Conservation (phyloP, 2,797 vertebrate species). For the Trachops cirrhosus region DNA sequence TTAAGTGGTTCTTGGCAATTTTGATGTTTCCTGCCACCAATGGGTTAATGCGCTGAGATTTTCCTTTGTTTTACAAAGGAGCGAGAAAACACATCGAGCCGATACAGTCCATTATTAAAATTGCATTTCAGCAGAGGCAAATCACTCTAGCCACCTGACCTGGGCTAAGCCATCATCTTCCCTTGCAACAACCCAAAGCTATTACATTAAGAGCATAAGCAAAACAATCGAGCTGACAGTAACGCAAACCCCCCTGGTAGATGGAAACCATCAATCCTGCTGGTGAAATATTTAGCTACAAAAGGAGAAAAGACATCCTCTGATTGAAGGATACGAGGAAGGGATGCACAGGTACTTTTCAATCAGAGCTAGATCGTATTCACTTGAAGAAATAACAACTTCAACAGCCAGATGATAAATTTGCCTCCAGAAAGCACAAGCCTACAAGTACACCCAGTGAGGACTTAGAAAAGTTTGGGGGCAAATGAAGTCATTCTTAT, state of each 20-base stretch:
- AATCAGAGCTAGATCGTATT: conserved; percentile 41
- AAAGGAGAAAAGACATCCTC: conserved; percentile 64
- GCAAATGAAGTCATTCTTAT: neutral
- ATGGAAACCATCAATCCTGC: conserved; percentile 75
- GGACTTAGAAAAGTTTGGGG: conserved; percentile 1
- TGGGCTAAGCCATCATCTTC: conserved; percentile 53
- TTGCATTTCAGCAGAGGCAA: conserved; percentile 64
- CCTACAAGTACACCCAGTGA: neutral
- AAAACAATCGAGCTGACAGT: conserved; percentile 62
- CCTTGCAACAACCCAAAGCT: conserved; percentile 53
- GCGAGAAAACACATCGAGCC: neutral
- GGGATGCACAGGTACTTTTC: conserved; percentile 71
- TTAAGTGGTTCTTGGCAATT: conserved; percentile 20
- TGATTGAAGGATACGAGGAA: conserved; percentile 73
- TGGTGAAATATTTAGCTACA: conserved; percentile 80
- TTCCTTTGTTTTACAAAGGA: conserved; percentile 53
- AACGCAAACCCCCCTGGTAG: conserved; percentile 56
- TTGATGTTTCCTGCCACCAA: conserved; percentile 11
- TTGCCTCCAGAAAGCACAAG: conserved; percentile 65
- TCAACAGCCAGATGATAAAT: conserved; percentile 68
- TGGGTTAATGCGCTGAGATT: neutral
- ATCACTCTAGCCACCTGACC: conserved; percentile 58
- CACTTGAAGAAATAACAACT: conserved; percentile 74
- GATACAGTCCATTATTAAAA: conserved; percentile 65
- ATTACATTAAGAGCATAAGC: conserved; percentile 74